These are phyloP conservation scores for Proterorhinus semilunaris DNA, from an alignment of 2,113 vertebrate genomes.

Conservation along the genomic window DNA sequence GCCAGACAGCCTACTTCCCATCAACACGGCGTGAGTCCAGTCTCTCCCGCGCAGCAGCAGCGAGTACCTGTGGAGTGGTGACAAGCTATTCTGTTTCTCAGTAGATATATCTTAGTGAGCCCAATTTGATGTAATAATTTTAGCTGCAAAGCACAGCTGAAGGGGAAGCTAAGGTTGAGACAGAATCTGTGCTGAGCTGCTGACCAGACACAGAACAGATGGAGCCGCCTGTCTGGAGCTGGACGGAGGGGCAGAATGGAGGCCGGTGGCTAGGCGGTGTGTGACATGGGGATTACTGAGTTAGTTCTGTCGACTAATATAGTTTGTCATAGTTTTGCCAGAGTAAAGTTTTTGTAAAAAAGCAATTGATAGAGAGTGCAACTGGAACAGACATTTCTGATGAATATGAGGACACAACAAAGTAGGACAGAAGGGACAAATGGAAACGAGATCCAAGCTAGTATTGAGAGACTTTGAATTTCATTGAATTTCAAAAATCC, in stretches of 20 bases:
- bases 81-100: constrained; percentile 19
- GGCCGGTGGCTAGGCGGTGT: too few relatives aligned
- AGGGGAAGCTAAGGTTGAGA: constrained; percentile 66
- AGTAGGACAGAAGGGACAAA: too few relatives aligned
- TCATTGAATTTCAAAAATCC: too few relatives aligned
- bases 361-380: too few relatives aligned
- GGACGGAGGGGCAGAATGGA: neutral
- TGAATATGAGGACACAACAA: too few relatives aligned
- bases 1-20: neutral
- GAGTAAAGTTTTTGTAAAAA: too few relatives aligned
- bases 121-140: constrained; percentile 57
- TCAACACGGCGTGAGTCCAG: neutral
- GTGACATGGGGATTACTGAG: neutral
- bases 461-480: too few relatives aligned
- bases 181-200: constrained; percentile 67
- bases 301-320: too few relatives aligned
- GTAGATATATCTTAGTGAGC: constrained; percentile 1
- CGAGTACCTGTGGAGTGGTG: constrained; percentile 21
- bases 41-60: neutral
- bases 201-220: constrained; percentile 55
- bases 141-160: constrained; percentile 41
- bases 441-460: too few relatives aligned
- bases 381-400: too few relatives aligned
- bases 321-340: too few relatives aligned
- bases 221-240: constrained; percentile 15